A percentile compares a stretch with the other conserved stretches of the same genome.
Evolutionary conservation across 2,797 vertebrate species (phyloP).

Genomic region (Champsocephalus gunnari): DNA sequence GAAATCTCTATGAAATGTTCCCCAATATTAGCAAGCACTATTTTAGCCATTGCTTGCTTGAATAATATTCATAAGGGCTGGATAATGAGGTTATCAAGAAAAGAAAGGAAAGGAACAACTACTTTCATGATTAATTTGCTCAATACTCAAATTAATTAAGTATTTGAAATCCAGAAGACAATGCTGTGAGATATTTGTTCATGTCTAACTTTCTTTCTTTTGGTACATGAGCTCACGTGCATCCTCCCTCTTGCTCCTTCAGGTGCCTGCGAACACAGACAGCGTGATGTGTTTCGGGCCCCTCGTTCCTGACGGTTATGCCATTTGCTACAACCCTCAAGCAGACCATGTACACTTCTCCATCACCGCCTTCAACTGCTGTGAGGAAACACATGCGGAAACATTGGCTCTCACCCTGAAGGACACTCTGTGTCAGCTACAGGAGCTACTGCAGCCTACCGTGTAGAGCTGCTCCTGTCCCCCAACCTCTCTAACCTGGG

Average conservation of each 20-base stretch:
- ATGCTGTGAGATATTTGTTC: not conserved
- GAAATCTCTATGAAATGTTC: not conserved
- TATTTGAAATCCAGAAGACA: not conserved
- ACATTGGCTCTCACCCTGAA: conserved; percentile 81
- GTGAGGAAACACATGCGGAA: conserved; percentile 87
- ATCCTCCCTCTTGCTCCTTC: not conserved
- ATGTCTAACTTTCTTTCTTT: not conserved
- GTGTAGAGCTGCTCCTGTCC: conserved; percentile 60
- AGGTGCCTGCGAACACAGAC: conserved; percentile 87
- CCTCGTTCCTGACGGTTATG: conserved; percentile 88
- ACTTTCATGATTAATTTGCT: not conserved
- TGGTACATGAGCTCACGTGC: not conserved
- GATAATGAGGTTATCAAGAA: not conserved
- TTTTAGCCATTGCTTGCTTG: too few species aligned
- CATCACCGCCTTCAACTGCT: conserved; percentile 89
- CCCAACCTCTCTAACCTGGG: conserved; percentile 3
- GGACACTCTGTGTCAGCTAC: conserved; percentile 81
- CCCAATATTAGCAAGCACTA: not conserved
- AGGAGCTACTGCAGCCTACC: conserved; percentile 80
- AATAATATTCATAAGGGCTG: not conserved
- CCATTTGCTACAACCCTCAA: conserved; percentile 88
- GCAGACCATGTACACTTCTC: conserved; percentile 87
- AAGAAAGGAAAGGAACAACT: not conserved
- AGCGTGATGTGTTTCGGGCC: conserved; percentile 90
- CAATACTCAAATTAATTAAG: not conserved